Base-by-base conservation (phyloP, 2,113 vertebrate genomes). In the Carlito syrichta region DNA sequence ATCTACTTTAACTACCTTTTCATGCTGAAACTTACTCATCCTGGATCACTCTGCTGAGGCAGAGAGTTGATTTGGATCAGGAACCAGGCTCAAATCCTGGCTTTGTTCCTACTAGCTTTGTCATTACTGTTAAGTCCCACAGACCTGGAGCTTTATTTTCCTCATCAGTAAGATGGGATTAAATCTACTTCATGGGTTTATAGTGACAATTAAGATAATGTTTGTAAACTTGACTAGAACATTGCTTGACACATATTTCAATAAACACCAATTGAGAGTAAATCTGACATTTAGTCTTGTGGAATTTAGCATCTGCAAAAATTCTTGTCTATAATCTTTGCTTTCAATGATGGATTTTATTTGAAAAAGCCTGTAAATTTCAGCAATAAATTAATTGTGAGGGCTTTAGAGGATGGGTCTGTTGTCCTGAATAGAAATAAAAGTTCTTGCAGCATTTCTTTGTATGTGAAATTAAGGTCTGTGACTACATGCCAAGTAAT, bases 361-460 rank as follows among this genome's bases (percentile, higher is more conserved):
- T 93, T 84, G 54, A 62, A 84, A 89, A 58, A 30, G n/a, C 6
- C 40, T 63, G 35, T 84, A 35, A 68, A 78, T 68, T 56, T 91
- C 16, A 48, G 56, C 66, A 63, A 94, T 96, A 81, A 89, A 94
- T 91, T 91, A 86, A 89, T 91, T 52, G 17, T 32, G 82, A 82
- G 12, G 25, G 82, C 83, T 96, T 77, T 78, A 94, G 83, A 94
- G 56, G 73, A 83, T 77, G 76, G 38, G 2, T 66, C 86, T 89
- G 35, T 30, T 96, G 13, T 54, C n/a, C 43, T 84, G 54, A 91
- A 91, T 62, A 88, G 32, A 63, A 43, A 79, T 77, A 71, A 84
- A 95, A 87, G 40, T 95, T 56, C 20, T 69, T 95, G 43, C 38
- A 87, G 68, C 43, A 82, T 96, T 97, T 95, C 40, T 43, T 71